Conservation (phyloP, 2,797 vertebrate species). For the Poecile montanus region DNA sequence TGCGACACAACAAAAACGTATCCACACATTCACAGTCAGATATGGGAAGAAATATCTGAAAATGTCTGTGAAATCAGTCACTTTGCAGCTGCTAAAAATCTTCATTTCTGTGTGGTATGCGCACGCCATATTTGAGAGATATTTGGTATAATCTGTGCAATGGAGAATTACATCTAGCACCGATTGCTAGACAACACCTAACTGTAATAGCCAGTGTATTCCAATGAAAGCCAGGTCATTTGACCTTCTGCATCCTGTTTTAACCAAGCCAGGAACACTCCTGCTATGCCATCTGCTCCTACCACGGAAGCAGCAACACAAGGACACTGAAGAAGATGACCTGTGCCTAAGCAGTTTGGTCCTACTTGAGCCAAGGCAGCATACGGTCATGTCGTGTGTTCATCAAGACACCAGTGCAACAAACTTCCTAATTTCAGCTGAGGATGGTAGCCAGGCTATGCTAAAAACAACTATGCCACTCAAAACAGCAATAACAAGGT, state of each 20-base stretch:
- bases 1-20: background rate
- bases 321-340: background rate
- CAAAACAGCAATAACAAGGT: background rate
- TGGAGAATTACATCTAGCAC: background rate
- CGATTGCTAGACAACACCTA: background rate
- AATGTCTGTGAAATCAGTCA: background rate
- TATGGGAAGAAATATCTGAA: background rate
- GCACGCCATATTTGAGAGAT: background rate
- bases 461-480: background rate
- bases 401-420: background rate
- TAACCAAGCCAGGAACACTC: background rate
- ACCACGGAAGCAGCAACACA: background rate
- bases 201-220: background rate
- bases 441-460: background rate
- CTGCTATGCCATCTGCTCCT: slow-evolving; percentile 46
- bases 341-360: background rate
- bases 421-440: background rate
- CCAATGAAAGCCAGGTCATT: background rate
- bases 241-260: slow-evolving; percentile 18
- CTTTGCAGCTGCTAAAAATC: background rate
- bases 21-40: background rate
- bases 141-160: background rate
- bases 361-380: background rate
- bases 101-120: background rate
- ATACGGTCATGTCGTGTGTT: background rate